A percentile compares a stretch with the other conserved stretches of the same genome.
These are phyloP conservation scores for Chelon auratus DNA, from an alignment of 2,797 vertebrate genomes.

Conservation along the genomic window DNA sequence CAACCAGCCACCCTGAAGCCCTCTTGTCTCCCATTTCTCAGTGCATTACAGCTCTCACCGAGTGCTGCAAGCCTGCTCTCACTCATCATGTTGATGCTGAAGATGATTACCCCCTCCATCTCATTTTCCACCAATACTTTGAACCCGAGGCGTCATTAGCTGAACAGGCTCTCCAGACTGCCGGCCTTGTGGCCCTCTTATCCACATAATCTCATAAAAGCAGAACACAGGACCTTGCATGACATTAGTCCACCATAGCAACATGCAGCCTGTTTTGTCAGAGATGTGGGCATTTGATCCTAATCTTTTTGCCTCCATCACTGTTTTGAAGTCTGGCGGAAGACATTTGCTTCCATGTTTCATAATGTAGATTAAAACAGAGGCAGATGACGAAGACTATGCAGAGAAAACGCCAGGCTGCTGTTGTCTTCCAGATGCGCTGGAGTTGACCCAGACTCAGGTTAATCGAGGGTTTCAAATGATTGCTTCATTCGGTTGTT, in stretches of 20 bases:
- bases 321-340: conserved; percentile 36
- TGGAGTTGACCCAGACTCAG: background rate
- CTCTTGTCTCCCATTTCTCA: conserved; percentile 22
- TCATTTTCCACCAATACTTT: conserved; percentile 69
- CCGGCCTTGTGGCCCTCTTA: conserved; percentile 63
- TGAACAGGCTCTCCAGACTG: conserved; percentile 66
- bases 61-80: conserved; percentile 25
- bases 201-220: conserved; percentile 75
- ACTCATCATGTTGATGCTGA: conserved; percentile 32
- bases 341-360: conserved; percentile 50
- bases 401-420: conserved; percentile 26
- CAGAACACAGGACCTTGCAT: conserved; percentile 54
- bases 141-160: conserved; percentile 70
- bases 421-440: conserved; percentile 53
- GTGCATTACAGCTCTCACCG: conserved; percentile 28
- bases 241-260: conserved; percentile 51
- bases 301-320: conserved; percentile 52
- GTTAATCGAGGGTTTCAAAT: background rate
- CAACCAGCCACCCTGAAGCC: conserved; percentile 11
- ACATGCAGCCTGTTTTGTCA: conserved; percentile 49
- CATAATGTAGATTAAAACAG: conserved; percentile 55
- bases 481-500: background rate
- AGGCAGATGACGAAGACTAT: conserved; percentile 35
- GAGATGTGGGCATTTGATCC: conserved; percentile 32
- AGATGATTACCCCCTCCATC: conserved; percentile 45